Evolutionary conservation across 2,113 vertebrate species (phyloP).

Genomic region (Melanerpes formicivorus): DNA sequence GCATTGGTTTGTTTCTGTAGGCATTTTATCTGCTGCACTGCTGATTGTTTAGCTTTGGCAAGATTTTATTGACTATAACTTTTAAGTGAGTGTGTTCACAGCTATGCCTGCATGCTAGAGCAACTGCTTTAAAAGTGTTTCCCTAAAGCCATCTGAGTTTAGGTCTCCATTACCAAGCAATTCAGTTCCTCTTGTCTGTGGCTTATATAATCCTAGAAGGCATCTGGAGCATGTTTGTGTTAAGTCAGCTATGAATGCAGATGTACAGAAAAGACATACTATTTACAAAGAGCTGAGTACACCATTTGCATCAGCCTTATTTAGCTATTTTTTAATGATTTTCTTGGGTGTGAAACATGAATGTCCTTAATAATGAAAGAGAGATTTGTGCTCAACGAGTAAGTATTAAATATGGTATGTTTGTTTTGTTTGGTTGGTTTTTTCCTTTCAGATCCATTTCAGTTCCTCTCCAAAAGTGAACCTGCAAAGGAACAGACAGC

Average conservation of each 20-base stretch:
- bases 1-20: slow-evolving; percentile 2
- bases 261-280: slow-evolving; percentile 35
- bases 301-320: slow-evolving; percentile 49
- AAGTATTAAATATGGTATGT: slow-evolving; percentile 31
- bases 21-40: background rate
- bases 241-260: slow-evolving; percentile 24
- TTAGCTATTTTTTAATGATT: slow-evolving; percentile 4
- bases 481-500: slow-evolving; percentile 52
- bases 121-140: slow-evolving; percentile 17
- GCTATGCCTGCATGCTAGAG: background rate
- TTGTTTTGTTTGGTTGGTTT: background rate
- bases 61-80: slow-evolving; percentile 4
- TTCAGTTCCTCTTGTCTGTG: slow-evolving; percentile 5
- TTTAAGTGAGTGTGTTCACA: background rate
- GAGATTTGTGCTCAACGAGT: slow-evolving; percentile 41
- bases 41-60: background rate
- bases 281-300: slow-evolving; percentile 47
- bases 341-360: slow-evolving; percentile 45
- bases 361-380: slow-evolving; percentile 54
- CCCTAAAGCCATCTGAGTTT: slow-evolving; percentile 12
- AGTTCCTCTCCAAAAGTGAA: slow-evolving; percentile 75
- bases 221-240: slow-evolving; percentile 51
- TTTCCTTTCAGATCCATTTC: slow-evolving; percentile 76
- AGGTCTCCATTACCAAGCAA: background rate
- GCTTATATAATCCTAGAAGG: background rate